phyloP scores from a whole-genome alignment of 1,140 invertebrate species.

The Heliconius himera region DNA sequence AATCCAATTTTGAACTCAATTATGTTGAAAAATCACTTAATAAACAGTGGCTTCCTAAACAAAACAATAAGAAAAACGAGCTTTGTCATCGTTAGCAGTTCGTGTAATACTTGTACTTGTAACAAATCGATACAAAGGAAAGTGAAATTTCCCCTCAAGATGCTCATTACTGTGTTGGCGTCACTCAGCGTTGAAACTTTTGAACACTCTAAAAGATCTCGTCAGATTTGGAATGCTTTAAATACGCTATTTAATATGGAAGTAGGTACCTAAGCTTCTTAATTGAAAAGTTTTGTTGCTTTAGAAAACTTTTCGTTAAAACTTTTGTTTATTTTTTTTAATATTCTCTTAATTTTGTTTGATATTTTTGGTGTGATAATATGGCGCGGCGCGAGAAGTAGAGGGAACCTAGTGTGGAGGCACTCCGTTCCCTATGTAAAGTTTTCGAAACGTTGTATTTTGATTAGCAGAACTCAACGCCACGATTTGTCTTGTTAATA shows the following conservation, averaged over 20 bases:
- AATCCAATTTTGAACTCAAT: no score
- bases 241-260: constrained; percentile 9
- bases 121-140: constrained; percentile 6
- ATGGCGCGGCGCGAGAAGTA: no score
- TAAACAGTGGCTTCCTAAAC: not conserved
- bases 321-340: no score
- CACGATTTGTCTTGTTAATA: no score
- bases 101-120: constrained; percentile 4
- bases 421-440: no score
- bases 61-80: not conserved
- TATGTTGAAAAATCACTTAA: not conserved
- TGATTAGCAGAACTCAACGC: no score
- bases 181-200: constrained; percentile 1
- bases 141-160: not conserved
- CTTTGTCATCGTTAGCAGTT: not conserved
- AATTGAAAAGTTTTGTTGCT: not conserved
- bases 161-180: not conserved
- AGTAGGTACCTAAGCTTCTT: not conserved
- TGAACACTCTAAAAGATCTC: constrained; percentile 2
- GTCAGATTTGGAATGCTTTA: constrained; percentile 9
- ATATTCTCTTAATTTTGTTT: no score
- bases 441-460: no score
- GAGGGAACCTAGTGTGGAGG: no score
- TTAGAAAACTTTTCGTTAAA: no score
- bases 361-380: no score